Evolutionary conservation across 2,797 vertebrate genomes (phyloP).

Genomic region (Parauchenoglanis ngamensis): DNA sequence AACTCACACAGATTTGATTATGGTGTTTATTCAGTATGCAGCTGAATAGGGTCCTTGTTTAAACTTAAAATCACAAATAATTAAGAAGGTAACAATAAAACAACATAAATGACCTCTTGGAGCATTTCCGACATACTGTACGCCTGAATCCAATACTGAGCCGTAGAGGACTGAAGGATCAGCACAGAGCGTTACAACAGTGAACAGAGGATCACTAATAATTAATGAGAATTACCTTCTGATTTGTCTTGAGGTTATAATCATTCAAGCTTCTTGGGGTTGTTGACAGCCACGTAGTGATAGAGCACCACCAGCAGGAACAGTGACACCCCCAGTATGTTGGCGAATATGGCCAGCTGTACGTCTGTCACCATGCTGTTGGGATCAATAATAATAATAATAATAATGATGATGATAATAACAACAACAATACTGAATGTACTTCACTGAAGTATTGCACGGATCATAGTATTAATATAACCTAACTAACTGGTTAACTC

Average conservation of each 20-base stretch:
- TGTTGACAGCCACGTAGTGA: slow-evolving; percentile 98
- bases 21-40: background rate
- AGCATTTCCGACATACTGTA: background rate
- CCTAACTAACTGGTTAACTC: too few relatives aligned
- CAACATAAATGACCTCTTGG: background rate
- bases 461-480: background rate
- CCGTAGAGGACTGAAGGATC: background rate
- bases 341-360: slow-evolving; percentile 96
- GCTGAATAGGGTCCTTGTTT: background rate
- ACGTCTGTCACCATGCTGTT: slow-evolving; percentile 95
- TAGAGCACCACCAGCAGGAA: slow-evolving; percentile 94
- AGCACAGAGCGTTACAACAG: too few relatives aligned
- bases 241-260: background rate
- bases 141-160: background rate
- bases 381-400: background rate
- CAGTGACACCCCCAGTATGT: slow-evolving; percentile 95
- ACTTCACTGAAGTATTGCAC: too few relatives aligned
- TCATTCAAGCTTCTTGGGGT: slow-evolving; percentile 93
- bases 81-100: background rate
- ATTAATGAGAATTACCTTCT: slow-evolving; percentile 20
- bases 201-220: background rate
- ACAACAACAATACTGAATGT: background rate
- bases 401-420: background rate
- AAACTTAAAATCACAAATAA: background rate
- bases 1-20: background rate